Conservation (phyloP, 2,888 invertebrate species). For the Ophion ellenae region DNA sequence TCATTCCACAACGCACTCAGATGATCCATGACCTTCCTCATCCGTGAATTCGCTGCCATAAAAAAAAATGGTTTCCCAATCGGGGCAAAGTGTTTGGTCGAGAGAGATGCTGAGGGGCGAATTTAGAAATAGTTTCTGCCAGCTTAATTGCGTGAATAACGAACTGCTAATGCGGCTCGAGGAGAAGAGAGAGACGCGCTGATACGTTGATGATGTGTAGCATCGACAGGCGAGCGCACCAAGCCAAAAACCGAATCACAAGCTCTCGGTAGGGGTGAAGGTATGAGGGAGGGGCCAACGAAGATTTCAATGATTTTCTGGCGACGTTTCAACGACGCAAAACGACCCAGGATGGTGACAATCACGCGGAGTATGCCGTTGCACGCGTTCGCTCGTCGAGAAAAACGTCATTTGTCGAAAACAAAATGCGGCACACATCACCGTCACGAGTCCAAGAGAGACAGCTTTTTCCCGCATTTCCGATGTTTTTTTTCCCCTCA, state of each 20-base stretch:
- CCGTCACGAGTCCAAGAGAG: too few relatives aligned
- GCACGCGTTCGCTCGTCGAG: constrained; percentile 18
- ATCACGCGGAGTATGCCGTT: constrained; percentile 60
- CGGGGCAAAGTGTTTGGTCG: neutral
- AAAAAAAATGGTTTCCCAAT: neutral
- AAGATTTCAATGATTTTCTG: constrained; percentile 67
- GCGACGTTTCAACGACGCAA: constrained; percentile 72
- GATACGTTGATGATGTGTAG: constrained; percentile 19
- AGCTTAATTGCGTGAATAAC: constrained; percentile 13
- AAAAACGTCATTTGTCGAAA: neutral
- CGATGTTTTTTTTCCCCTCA: neutral
- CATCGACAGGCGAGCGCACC: constrained; percentile 16
- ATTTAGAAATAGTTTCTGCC: constrained; percentile 22
- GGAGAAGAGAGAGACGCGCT: constrained; percentile 11
- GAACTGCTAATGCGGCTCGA: constrained; percentile 40
- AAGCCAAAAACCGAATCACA: constrained; percentile 51
- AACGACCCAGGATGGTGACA: constrained; percentile 63
- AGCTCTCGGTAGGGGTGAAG: neutral
- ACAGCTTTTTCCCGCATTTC: too few relatives aligned
- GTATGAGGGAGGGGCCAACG: constrained; percentile 6
- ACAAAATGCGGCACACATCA: neutral
- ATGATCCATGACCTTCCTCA: neutral
- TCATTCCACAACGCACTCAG: too few relatives aligned
- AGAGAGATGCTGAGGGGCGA: neutral
- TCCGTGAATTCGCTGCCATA: neutral